Conservation (phyloP, 2,888 invertebrate species). For the Iphiclides podalirius region DNA sequence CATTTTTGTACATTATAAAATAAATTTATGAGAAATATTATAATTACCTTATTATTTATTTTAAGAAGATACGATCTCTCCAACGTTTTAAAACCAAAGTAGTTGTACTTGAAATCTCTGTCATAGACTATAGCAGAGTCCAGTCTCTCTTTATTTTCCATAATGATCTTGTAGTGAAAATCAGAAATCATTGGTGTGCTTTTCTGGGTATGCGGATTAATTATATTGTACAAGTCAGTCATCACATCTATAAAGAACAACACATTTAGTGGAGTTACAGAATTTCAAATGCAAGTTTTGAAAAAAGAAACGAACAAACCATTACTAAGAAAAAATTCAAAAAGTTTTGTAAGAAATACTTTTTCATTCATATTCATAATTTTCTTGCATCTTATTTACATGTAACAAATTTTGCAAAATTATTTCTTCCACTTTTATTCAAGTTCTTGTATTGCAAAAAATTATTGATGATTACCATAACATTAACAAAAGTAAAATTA, state of each 20-base stretch:
- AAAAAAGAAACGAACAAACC: no score
- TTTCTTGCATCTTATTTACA: no score
- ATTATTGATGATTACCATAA: no score
- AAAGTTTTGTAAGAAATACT: no score
- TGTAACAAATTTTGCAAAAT: no score
- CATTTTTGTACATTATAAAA: not conserved
- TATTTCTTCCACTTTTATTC: no score
- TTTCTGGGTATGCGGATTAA: constrained; percentile 86
- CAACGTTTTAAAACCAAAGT: constrained; percentile 99
- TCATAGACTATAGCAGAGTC: constrained; percentile 98
- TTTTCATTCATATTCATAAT: no score
- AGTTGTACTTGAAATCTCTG: constrained; percentile 97
- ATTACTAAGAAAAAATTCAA: no score
- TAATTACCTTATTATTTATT: constrained; percentile 87
- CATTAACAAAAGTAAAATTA: no score
- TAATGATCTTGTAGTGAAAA: constrained; percentile 88
- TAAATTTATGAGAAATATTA: not conserved
- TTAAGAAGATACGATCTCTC: constrained; percentile 97
- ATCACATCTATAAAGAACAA: constrained; percentile 92
- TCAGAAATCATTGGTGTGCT: constrained; percentile 92
- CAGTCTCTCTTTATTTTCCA: constrained; percentile 91
- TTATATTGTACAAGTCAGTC: constrained; percentile 88
- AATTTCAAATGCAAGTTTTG: no score
- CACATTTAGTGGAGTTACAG: no score
- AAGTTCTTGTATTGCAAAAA: no score